These are phyloP conservation scores for Trichopria drosophilae DNA, from an alignment of 2,888 invertebrate species.

Conservation along the genomic window DNA sequence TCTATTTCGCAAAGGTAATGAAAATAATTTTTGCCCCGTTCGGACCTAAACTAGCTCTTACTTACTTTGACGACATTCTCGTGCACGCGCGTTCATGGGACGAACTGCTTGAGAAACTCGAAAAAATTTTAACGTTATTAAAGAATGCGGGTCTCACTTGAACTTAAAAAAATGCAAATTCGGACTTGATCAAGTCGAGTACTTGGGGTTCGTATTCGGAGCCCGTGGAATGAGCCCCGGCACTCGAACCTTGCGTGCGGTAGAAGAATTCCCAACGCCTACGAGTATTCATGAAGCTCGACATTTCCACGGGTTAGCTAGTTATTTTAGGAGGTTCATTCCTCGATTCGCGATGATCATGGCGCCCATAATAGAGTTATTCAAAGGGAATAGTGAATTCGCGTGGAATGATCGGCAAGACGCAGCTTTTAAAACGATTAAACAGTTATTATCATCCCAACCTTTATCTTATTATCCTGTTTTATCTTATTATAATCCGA, in stretches of 20 bases:
- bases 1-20: constrained; percentile 34
- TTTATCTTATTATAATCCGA: constrained; percentile 30
- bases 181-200: constrained; percentile 35
- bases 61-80: constrained; percentile 13
- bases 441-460: constrained; percentile 30
- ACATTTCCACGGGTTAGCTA: constrained; percentile 17
- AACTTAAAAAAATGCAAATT: constrained; percentile 43
- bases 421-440: constrained; percentile 28
- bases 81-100: constrained; percentile 23
- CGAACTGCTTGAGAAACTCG: constrained; percentile 36
- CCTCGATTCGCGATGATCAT: constrained; percentile 10
- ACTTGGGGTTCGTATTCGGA: constrained; percentile 39
- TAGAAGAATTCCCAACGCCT: constrained; percentile 15
- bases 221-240: constrained; percentile 19
- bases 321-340: constrained; percentile 25
- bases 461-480: too few relatives aligned
- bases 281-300: constrained; percentile 11
- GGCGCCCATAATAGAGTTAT: constrained; percentile 8
- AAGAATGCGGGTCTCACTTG: constrained; percentile 39
- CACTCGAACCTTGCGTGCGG: constrained; percentile 31
- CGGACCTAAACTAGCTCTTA: background rate
- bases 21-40: constrained; percentile 3
- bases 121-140: constrained; percentile 35
- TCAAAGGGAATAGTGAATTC: constrained; percentile 10
- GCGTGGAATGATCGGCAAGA: constrained; percentile 31